Evolutionary conservation across 2,113 vertebrate genomes (phyloP).

Genomic region (Ptychochromis oligacanthus): DNA sequence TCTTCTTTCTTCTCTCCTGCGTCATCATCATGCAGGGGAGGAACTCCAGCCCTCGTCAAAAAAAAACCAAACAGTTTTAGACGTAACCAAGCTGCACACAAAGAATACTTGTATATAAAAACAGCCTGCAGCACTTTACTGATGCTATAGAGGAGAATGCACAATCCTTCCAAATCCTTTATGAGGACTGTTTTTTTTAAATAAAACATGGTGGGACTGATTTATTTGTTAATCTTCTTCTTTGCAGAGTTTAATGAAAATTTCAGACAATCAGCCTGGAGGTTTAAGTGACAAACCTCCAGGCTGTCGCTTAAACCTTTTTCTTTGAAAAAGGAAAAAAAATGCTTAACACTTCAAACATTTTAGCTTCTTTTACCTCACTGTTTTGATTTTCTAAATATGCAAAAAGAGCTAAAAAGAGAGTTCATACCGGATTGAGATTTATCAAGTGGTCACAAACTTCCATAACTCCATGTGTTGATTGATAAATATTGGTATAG

Average conservation of each 20-base stretch:
- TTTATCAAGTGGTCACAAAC: not conserved
- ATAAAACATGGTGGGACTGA: constrained; percentile 20
- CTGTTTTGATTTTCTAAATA: not conserved
- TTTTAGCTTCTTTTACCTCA: not conserved
- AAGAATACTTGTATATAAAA: not conserved
- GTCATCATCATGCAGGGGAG: not conserved
- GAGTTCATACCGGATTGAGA: not conserved
- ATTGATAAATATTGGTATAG: not conserved
- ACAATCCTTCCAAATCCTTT: constrained; percentile 4
- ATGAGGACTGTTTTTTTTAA: not conserved
- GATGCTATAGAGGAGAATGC: constrained; percentile 4
- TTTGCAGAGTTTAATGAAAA: constrained; percentile 16
- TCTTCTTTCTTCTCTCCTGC: not conserved
- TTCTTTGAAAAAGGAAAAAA: not conserved
- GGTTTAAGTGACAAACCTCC: not conserved
- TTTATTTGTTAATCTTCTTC: not conserved
- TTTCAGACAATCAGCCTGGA: not conserved
- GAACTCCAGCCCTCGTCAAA: not conserved
- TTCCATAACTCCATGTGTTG: not conserved
- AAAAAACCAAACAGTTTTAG: not conserved
- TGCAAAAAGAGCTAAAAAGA: not conserved
- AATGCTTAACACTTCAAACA: not conserved
- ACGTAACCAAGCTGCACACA: not conserved
- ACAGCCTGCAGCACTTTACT: not conserved
- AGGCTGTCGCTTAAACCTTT: too few relatives aligned